Conservation (phyloP, 2,113 vertebrate species). For the Dicaeum eximium region DNA sequence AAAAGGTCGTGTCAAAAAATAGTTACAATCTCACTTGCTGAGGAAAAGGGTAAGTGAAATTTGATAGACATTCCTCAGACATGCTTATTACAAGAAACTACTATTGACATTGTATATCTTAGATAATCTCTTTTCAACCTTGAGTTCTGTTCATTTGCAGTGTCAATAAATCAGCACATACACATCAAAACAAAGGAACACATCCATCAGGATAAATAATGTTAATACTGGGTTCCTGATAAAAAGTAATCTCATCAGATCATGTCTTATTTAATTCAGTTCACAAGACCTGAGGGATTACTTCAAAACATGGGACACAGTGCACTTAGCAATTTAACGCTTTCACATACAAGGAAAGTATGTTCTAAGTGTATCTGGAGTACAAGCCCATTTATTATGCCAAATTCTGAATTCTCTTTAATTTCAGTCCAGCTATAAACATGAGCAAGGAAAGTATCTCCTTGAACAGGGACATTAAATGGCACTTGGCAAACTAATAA, state of each 20-base stretch:
- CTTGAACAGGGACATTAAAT: not conserved
- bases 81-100: not conserved
- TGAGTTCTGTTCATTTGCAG: not conserved
- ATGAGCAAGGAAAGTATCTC: not conserved
- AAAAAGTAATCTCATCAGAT: not conserved
- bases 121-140: not conserved
- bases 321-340: not conserved
- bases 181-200: not conserved
- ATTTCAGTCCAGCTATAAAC: not conserved
- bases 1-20: not conserved
- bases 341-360: not conserved
- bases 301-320: not conserved
- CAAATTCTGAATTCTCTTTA: not conserved
- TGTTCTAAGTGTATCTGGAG: not conserved
- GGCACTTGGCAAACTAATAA: not conserved
- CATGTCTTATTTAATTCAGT: not conserved
- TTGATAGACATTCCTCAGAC: not conserved
- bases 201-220: not conserved
- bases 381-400: fast-evolving
- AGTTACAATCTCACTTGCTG: not conserved
- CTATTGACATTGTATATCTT: not conserved
- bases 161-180: not conserved
- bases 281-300: not conserved
- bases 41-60: not conserved
- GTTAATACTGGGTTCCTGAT: not conserved